A percentile compares a stretch with the other conserved stretches of the same genome.
Conservation (phyloP, 1,140 invertebrate species). For the Cherax quadricarinatus region DNA sequence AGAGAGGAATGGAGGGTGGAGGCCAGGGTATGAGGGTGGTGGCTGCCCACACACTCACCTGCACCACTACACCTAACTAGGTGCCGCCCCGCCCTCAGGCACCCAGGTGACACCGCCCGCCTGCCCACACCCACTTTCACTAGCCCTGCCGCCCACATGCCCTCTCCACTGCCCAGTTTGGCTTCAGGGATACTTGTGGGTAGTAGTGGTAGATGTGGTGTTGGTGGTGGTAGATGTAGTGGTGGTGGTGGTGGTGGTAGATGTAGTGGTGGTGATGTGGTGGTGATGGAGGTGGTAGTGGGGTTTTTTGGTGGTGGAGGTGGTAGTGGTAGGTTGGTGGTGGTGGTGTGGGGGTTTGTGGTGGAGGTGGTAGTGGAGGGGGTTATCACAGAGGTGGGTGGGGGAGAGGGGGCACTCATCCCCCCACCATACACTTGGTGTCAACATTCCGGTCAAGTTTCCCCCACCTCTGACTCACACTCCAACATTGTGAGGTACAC, state of each 20-base stretch:
- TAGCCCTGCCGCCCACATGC: conserved; percentile 29
- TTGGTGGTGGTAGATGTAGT: no score
- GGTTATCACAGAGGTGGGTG: neutral
- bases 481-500: no score
- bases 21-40: neutral
- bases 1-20: neutral
- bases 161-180: conserved; percentile 5
- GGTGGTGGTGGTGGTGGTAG: neutral
- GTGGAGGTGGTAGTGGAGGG: neutral
- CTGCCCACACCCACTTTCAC: conserved; percentile 47
- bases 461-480: no score
- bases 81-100: conserved; percentile 40
- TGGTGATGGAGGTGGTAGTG: neutral
- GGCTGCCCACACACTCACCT: conserved; percentile 44
- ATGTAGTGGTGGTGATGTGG: neutral
- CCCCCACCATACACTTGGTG: no score
- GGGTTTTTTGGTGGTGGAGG: no score
- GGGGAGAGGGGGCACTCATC: no score
- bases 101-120: conserved; percentile 18
- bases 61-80: conserved; percentile 29
- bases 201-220: neutral
- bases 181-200: neutral
- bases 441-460: no score
- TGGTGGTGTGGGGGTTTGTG: neutral
- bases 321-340: neutral